phyloP scores from a whole-genome alignment of 2,797 vertebrate species.

The Clarias pachynema region DNA sequence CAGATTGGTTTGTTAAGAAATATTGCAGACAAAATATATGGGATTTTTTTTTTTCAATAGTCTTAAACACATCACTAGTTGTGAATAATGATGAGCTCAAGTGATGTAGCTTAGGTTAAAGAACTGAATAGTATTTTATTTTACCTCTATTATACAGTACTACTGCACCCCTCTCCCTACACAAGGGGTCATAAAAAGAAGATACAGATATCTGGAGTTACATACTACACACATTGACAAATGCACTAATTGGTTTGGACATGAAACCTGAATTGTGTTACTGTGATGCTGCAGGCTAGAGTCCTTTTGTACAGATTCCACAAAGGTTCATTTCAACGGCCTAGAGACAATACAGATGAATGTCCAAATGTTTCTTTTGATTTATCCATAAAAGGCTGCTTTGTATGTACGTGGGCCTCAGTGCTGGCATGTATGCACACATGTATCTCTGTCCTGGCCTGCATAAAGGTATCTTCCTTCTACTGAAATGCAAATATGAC shows the following conservation, averaged over 20 bases:
- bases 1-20: background rate
- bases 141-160: background rate
- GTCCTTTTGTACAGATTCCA: background rate
- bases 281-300: background rate
- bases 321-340: background rate
- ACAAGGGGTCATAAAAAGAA: background rate
- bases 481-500: conserved; percentile 41
- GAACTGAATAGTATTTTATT: background rate
- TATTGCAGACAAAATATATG: background rate
- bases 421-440: background rate
- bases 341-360: conserved; percentile 5
- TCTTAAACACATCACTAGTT: background rate
- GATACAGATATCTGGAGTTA: background rate
- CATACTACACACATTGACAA: background rate
- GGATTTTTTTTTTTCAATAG: background rate
- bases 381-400: conserved; percentile 21
- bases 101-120: background rate
- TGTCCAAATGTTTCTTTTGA: conserved; percentile 15
- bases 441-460: conserved; percentile 11
- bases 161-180: too few relatives aligned
- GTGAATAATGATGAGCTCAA: background rate
- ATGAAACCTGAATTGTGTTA: background rate
- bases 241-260: background rate
- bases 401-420: conserved; percentile 2
- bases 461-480: conserved; percentile 28